Base-by-base conservation (phyloP, 2,797 vertebrate genomes). In the Tapirus indicus region DNA sequence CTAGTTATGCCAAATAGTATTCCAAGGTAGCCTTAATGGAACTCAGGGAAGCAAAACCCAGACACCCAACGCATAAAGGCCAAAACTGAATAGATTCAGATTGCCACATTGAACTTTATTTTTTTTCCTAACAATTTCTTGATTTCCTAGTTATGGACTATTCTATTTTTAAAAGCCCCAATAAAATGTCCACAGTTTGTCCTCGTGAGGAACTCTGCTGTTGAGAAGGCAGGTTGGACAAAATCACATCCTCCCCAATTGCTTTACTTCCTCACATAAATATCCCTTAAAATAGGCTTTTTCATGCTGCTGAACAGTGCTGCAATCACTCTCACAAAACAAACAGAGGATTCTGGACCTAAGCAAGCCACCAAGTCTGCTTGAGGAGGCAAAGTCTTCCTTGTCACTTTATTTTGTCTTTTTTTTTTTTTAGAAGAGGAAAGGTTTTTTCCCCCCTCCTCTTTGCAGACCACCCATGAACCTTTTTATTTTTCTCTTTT, bases 391-490 rank as follows among this genome's bases (percentile, higher is more conserved):
- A 93, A 47, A 0, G 88, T 96, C 88, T 97, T 98, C 94, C 97
- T 97, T 95, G 75, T 96, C 91, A 64, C 80, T 97, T 83, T 86
- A 54, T 62, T 97, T 94, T 93, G 77, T 88, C 38, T 79, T 77
- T 62, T 82, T 83, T 69, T 69, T 79, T 96, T 94, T 93, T 96
- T 93, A 82, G 74, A 97, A 79, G 38, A 97, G 32, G 58, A 94
- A 97, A 90, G 95, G 47, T 94, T 96, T 93, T 41, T 21, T 14
- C 47, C 58, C 86, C 88, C 21, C 71, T 84, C 94, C 77, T 93
- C 68, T 94, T 47, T 94, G 64, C 58, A 87, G 99, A 98, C 99
- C 99, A 99, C 99, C 98, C 99, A 98, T 85, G 99, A 98, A 98
- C 97, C 93, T 94, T 97, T 98, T 95, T 97, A 91, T 94, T 98